Evolutionary conservation across 1,140 invertebrate genomes (phyloP).

Genomic region (Aplysia californica): DNA sequence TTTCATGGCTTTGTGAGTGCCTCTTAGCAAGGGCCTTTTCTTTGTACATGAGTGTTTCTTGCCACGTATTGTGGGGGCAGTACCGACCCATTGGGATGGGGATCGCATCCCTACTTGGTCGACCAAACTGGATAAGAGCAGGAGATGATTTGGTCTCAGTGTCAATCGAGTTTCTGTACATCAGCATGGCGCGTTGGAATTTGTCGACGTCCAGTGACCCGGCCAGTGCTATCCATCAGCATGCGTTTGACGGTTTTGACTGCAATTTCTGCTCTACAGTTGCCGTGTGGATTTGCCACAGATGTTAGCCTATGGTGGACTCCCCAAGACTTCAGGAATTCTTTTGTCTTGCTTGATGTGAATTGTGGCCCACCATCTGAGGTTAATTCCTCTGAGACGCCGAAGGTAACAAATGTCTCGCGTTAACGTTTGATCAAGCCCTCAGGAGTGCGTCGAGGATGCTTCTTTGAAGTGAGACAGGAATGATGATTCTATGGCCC

Average conservation of each 20-base stretch:
- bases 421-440: too few relatives aligned
- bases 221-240: constrained; percentile 30
- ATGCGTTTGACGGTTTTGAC: constrained; percentile 21
- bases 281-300: not conserved
- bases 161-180: constrained; percentile 37
- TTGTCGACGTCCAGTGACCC: constrained; percentile 31
- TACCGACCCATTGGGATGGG: constrained; percentile 38
- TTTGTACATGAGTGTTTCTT: constrained; percentile 21
- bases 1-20: constrained; percentile 34
- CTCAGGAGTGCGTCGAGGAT: too few relatives aligned
- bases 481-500: too few relatives aligned
- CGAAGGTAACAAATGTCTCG: too few relatives aligned
- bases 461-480: too few relatives aligned
- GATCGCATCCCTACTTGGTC: too few relatives aligned
- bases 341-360: too few relatives aligned
- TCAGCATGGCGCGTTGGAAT: constrained; percentile 34
- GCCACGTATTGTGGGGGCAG: constrained; percentile 39
- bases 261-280: not conserved
- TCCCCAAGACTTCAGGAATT: too few relatives aligned
- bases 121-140: constrained; percentile 26
- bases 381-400: too few relatives aligned
- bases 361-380: too few relatives aligned
- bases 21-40: constrained; percentile 37
- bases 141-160: constrained; percentile 34
- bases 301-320: too few relatives aligned